Conservation (phyloP, 2,888 invertebrate species). For the Microplitis manilae region DNA sequence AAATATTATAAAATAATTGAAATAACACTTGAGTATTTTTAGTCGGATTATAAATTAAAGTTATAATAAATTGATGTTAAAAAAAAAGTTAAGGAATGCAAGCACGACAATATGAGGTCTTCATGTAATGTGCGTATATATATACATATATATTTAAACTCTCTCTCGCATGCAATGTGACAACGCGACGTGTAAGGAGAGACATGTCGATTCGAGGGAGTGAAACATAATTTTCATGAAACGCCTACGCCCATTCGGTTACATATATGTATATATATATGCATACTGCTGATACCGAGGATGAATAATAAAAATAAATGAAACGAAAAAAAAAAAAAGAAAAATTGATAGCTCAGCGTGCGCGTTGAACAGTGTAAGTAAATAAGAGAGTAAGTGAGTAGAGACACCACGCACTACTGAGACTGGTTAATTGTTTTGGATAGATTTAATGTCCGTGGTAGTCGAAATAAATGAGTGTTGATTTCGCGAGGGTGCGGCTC, state of each 20-base stretch:
- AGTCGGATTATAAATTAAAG: too few relatives aligned
- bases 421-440: conserved; percentile 59
- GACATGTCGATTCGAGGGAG: conserved; percentile 38
- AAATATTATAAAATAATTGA: too few relatives aligned
- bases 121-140: not conserved
- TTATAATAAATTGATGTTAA: not conserved
- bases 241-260: conserved; percentile 38
- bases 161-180: conserved; percentile 3
- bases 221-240: conserved; percentile 37
- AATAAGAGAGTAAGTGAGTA: not conserved
- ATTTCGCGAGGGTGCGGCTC: conserved; percentile 45
- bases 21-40: too few relatives aligned
- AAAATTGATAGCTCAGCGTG: not conserved
- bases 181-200: conserved; percentile 37
- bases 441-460: conserved; percentile 58
- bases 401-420: not conserved
- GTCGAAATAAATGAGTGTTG: conserved; percentile 57
- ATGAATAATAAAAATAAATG: conserved; percentile 10
- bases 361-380: not conserved
- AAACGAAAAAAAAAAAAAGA: not conserved
- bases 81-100: conserved; percentile 26
- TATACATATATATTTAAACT: conserved; percentile 4
- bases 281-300: conserved; percentile 2
- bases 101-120: not conserved
- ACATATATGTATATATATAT: not conserved